Evolutionary conservation across 2,797 vertebrate species (phyloP).

Genomic region (Carcharodon carcharias): DNA sequence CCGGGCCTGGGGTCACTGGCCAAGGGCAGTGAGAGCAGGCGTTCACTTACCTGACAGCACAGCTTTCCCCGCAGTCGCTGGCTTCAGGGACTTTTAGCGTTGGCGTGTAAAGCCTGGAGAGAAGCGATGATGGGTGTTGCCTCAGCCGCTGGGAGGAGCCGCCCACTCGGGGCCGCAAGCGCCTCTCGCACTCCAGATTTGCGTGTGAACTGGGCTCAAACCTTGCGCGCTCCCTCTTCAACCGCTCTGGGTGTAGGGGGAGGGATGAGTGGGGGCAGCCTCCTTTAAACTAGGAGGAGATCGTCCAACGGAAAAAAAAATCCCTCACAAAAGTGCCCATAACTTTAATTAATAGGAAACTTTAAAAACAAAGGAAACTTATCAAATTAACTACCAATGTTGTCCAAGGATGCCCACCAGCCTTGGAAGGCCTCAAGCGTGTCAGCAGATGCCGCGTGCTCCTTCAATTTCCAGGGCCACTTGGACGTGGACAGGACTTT

Average conservation of each 20-base stretch:
- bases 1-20: background rate
- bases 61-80: too few relatives aligned
- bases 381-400: background rate
- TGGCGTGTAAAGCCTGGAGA: background rate
- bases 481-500: background rate
- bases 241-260: background rate
- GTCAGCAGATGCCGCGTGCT: background rate
- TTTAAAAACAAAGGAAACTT: background rate
- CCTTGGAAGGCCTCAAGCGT: background rate
- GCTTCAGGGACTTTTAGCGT: too few relatives aligned
- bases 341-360: background rate
- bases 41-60: background rate
- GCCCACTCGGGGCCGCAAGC: background rate
- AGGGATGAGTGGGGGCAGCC: too few relatives aligned
- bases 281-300: background rate
- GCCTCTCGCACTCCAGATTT: background rate
- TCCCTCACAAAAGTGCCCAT: background rate
- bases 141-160: background rate
- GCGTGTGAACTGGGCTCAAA: background rate
- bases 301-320: background rate
- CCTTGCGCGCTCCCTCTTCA: too few relatives aligned
- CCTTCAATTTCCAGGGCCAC: background rate
- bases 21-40: background rate
- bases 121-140: too few relatives aligned
- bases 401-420: background rate